Percentiles rank a stretch among this genome's conserved stretches.
Evolutionary conservation across 2,888 invertebrate species (phyloP).

Genomic region (Sphecodes monilicornis): DNA sequence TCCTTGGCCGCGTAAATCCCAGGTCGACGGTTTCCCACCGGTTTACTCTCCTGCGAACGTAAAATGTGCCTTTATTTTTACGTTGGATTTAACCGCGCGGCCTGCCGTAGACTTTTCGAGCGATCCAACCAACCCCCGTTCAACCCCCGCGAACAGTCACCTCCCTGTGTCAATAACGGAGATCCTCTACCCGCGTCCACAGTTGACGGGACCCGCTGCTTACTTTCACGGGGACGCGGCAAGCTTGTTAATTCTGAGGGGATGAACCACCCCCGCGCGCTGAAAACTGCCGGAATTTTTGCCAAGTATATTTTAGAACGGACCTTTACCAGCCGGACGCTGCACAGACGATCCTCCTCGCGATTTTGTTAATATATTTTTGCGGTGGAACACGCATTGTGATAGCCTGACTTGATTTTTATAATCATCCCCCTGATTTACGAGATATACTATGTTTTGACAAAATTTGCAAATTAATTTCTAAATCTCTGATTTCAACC

Average conservation of each 20-base stretch:
- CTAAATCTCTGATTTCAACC: no score
- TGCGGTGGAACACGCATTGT: background rate
- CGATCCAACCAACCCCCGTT: slow-evolving; percentile 40
- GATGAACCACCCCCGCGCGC: background rate
- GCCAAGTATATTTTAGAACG: background rate
- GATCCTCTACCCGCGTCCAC: slow-evolving; percentile 17
- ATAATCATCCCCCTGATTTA: background rate
- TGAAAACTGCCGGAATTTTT: background rate
- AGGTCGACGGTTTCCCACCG: slow-evolving; percentile 25
- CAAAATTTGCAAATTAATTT: no score
- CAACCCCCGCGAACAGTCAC: slow-evolving; percentile 16
- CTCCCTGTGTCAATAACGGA: slow-evolving; percentile 61
- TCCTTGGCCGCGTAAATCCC: slow-evolving; percentile 67
- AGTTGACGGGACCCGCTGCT: slow-evolving; percentile 12
- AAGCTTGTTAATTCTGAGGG: slow-evolving; percentile 40
- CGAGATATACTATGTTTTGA: no score
- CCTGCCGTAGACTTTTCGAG: slow-evolving; percentile 51
- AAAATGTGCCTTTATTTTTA: slow-evolving; percentile 80
- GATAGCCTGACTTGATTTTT: background rate
- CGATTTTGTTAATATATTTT: background rate
- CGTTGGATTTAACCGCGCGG: slow-evolving; percentile 76
- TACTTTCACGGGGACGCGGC: slow-evolving; percentile 32
- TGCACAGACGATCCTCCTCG: background rate
- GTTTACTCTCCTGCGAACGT: slow-evolving; percentile 62
- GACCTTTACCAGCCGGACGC: background rate